Evolutionary conservation across 64 coral and sea anemone species (phyloP), one percentile per base, ranked within the genome.

Genomic region (Orbicella faveolata): DNA sequence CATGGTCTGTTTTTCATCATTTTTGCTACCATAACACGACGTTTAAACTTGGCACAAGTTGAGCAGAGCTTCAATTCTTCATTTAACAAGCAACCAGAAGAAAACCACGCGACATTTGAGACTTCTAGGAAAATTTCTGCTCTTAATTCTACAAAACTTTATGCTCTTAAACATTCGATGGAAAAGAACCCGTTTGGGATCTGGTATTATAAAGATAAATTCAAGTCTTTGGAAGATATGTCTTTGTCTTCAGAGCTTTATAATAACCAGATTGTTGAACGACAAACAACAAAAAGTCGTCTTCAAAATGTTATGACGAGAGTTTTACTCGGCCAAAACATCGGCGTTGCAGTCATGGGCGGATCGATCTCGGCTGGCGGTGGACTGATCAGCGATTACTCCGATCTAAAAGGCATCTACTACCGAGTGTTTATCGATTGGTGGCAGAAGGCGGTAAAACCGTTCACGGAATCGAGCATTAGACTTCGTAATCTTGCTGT

Each of bases 341-440:
- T 59, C 15, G n/a, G 52, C 39, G 21, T 59, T 25, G 23, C 25
- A 13, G 77, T 79, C 25, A 79, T 79, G 48, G 77, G 77, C 30
- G 77, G 77, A 33, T 79, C 77, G 25, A 79, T 57, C 9, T 79
- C 77, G 68, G 82, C 82, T n/a, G 82, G 82, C 25, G 82, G 82
- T 72, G 82, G 82, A 85, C 18, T 85, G 17, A 72, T 7, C 20
- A 52, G 7, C 41, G 64, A 73, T 21, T 52, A 52, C 23, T 39
- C 44, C 10, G 65, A 85, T 48, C 35, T 85, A 2, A 73, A 23
- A 41, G 82, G 82, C 23, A n/a, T 85, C 11, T 85, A 85, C n/a
- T 73, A 85, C 14, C 82, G 82, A 8, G 64, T 85, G 10, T 52
- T 85, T 73, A 62, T 44, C 23, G 61, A 52, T 23, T 85, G 82